These are phyloP conservation scores for Corydoras sp. DNA, from an alignment of 2,113 vertebrate genomes.

Conservation along the genomic window DNA sequence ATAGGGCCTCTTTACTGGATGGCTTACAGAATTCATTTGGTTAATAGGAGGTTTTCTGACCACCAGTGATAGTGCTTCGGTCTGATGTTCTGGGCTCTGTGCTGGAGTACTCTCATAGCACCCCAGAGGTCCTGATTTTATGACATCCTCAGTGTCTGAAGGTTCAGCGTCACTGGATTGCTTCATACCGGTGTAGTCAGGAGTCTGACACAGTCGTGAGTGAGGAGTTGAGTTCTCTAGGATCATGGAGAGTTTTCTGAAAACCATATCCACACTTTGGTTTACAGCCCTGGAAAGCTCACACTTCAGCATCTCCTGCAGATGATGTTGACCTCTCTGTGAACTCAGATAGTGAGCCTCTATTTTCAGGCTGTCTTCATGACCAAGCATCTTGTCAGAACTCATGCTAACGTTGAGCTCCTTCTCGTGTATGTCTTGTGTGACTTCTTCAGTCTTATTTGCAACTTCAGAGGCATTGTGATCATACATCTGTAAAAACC, in stretches of 20 bases:
- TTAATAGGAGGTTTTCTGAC: constrained; percentile 58
- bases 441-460: constrained; percentile 31
- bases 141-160: constrained; percentile 49
- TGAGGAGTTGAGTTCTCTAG: constrained; percentile 50
- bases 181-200: constrained; percentile 44
- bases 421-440: constrained; percentile 27
- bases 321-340: constrained; percentile 53
- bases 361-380: constrained; percentile 44
- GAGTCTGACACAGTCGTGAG: constrained; percentile 47
- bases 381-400: constrained; percentile 31
- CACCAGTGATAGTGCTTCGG: constrained; percentile 62
- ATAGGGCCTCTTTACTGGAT: constrained; percentile 62
- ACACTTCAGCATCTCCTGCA: constrained; percentile 75
- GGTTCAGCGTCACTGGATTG: constrained; percentile 44
- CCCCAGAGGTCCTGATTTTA: constrained; percentile 52
- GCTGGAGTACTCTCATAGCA: constrained; percentile 59
- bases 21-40: constrained; percentile 52
- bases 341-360: constrained; percentile 39
- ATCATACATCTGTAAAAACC: constrained; percentile 71
- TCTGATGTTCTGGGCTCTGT: constrained; percentile 57
- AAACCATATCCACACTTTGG: constrained; percentile 77
- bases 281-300: constrained; percentile 74
- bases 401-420: constrained; percentile 47
- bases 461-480: constrained; percentile 50
- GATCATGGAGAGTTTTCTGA: constrained; percentile 63